Evolutionary conservation across 1,140 invertebrate genomes (phyloP).

Genomic region (Adoxophyes honmai): DNA sequence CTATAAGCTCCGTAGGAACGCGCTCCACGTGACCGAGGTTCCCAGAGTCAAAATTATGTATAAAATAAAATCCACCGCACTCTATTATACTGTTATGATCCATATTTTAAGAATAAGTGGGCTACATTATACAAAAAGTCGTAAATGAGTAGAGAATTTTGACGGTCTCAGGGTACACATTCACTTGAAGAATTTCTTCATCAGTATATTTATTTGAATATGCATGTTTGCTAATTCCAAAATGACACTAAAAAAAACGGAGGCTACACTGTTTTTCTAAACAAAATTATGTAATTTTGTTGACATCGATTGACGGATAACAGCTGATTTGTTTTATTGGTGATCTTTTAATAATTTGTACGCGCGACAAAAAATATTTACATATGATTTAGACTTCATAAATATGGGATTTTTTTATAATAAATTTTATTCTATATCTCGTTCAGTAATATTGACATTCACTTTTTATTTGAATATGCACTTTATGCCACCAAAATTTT

Average conservation of each 20-base stretch:
- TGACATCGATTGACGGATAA: slow-evolving; percentile 77
- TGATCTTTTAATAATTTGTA: slow-evolving; percentile 54
- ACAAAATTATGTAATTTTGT: slow-evolving; percentile 78
- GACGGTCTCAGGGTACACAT: slow-evolving; percentile 35
- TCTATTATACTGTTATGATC: slow-evolving; percentile 69
- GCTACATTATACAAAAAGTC: slow-evolving; percentile 67
- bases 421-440: slow-evolving; percentile 38
- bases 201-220: slow-evolving; percentile 41
- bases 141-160: slow-evolving; percentile 39
- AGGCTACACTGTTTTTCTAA: slow-evolving; percentile 73
- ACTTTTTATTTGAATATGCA: slow-evolving; percentile 62
- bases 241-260: slow-evolving; percentile 66
- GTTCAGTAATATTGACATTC: slow-evolving; percentile 40
- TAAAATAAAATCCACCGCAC: slow-evolving; percentile 84
- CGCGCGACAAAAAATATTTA: slow-evolving; percentile 22
- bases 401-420: slow-evolving; percentile 31
- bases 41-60: slow-evolving; percentile 91
- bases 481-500: slow-evolving; percentile 59
- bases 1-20: slow-evolving; percentile 72
- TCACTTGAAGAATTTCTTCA: slow-evolving; percentile 57
- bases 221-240: slow-evolving; percentile 60
- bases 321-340: slow-evolving; percentile 75
- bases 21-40: slow-evolving; percentile 89
- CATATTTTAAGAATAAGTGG: slow-evolving; percentile 53
- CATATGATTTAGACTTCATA: slow-evolving; percentile 29